Evolutionary conservation across 1,140 invertebrate species (phyloP), one percentile per base, ranked within the genome.

Genomic region (Drosophila pseudoobscura): DNA sequence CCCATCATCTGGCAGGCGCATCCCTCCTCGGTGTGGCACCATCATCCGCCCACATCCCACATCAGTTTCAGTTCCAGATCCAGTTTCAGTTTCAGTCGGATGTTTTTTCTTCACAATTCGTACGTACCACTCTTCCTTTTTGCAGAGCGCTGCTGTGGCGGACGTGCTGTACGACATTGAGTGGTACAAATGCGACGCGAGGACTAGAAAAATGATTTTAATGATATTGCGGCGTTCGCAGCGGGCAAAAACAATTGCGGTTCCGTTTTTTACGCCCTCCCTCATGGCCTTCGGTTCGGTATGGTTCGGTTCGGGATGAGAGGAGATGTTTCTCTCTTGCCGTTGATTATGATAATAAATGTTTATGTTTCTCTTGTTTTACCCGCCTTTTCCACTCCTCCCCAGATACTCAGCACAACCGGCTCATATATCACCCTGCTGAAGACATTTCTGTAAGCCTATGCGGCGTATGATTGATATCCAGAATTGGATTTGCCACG

Each of bases 111-210:
- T 46, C 20, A 35, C 31, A 35, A 35, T 35, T 13, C 35, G 4
- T 26, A 4, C 24, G 24, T 26, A 26, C 24, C 11, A 4, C 15
- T 58, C 50, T 65, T 44, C 20, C 13, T 9, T 41, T 71, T 50
- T 7, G 8, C 72, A 91, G 89, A 91, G 90, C 61, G 39, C 74
- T 8, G 75, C 72, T 55, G 73, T 91, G 22, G 80, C 88, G 46
- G 72, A 80, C 60, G 75, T 87, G 26, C 68, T 89, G 46, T 91
- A 91, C 56, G 84, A 91, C 59, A 76, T 80, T 66, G 87, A 78
- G 60, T 91, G 90, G 90, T 91, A 91, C 50, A 91, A 91, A 80
- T 91, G 90, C 70, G 90, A 91, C 69, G 76, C 75, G 64, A 78
- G 73, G 64, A 89, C 88, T 78, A 87, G 85, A 71, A 82, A 89